Evolutionary conservation across 2,113 vertebrate species (phyloP), one percentile per base, ranked within the genome.

Genomic region (Micronisus gabar): DNA sequence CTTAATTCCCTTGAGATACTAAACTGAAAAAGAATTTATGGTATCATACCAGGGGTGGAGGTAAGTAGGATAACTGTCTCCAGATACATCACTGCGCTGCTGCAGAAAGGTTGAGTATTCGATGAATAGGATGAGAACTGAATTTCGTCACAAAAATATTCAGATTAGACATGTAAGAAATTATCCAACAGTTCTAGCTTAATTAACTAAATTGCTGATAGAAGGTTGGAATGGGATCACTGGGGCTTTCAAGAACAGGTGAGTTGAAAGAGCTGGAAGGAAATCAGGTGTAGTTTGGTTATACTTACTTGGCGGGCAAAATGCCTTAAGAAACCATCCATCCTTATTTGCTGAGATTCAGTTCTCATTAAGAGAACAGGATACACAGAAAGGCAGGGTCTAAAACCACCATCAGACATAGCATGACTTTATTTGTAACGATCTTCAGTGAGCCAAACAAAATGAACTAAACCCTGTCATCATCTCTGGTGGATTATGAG

Each of bases 11-110:
- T 72, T 56, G 76, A 75, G 65, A 62, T 27, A 21, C 23, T n/a
- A 62, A 88, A 32, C 53, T 74, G 65, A 10, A 67, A 78, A 45
- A 65, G 76, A 75, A 79, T 40, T 14, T 32, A 81, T 81, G 43
- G 81, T 72, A 36, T 87, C 91, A 95, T 36, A 21, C 52, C 85
- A 90, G 61, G 78, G 82, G 80, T 80, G 93, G 88, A 95, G 88
- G 53, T 27, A 66, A 56, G 47, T 52, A 74, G 90, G 73, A 34
- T 25, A 65, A 73, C 47, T 8, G 20, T 20, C 78, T 79, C 65
- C 40, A 75, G 81, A 65, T 52, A n/a, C 34, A 40, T 82, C 87
- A 81, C 73, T 9, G 27, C 15, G 43, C 79, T 92, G 48, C 53
- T 55, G 43, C 47, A 29, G 38, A 73, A 74, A 61, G 34, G 76